Evolutionary conservation across 2,797 vertebrate genomes (phyloP), one percentile per base, ranked within the genome.

Genomic region (Phoebastria nigripes): DNA sequence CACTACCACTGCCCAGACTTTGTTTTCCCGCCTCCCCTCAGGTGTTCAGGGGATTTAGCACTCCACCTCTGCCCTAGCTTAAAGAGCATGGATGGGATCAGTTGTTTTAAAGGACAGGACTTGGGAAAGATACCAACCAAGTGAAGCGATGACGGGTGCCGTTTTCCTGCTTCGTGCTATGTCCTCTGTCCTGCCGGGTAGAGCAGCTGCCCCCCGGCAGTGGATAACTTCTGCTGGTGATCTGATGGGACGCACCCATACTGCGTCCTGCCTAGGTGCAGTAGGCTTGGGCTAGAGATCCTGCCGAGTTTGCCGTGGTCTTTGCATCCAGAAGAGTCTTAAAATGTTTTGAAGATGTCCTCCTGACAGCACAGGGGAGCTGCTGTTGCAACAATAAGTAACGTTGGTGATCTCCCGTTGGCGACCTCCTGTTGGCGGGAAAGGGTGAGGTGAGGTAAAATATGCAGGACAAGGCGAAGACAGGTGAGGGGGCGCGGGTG

Each of bases 381-480:
- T 66, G 52, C 33, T 47, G 47, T 46, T n/a, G 25, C 29, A 29
- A 26, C 56, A 59, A 6, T 29, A 54, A 26, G 25, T 44, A 19
- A 8, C 1, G 1, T 2, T 31, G n/a, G 29, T 67, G 31, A 29
- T 16, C 12, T 49, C 28, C 56, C 2, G 4, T 61, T 39, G 63
- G 37, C 37, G 31, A 29, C 19, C 12, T 49, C 28, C 56, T 2
- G 4, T 61, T 39, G 63, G 39, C 0, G 0, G 31, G 39, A 58
- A 77, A 56, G 15, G 5, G 6, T 46, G 19, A 17, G 4, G 14
- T 67, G 54, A 77, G 49, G 54, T 70, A 65, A 91, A 79, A 33
- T 15, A 18, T 3, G 17, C 0, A 0, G 19, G 37, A 52, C 0
- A 1, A 31, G n/a, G 25, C 2, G 7, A 19, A 55, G 42, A 54